Evolutionary conservation across 53 echinoderm and acorn worm species (phyloP), one percentile per base, ranked within the genome.

Genomic region (Paracentrotus lividus): DNA sequence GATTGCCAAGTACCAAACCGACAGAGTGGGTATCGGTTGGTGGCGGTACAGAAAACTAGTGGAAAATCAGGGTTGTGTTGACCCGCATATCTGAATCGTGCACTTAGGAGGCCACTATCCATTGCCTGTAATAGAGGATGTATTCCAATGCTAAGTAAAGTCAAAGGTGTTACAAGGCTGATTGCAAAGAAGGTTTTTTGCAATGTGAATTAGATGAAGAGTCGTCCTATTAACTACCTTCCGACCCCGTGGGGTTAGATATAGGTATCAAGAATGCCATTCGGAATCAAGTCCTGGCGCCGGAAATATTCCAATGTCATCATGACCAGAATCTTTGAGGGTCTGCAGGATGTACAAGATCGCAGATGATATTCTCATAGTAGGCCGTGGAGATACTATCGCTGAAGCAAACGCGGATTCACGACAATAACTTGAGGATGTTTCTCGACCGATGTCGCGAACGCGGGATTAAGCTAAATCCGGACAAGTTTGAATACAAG

Each of bases 11-110:
- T 8, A 87, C 76, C 20, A 8, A 90, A 58, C 94, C 94, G 1
- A 90, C 94, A 84, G 93, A 95, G 29, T 96, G 97, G 95, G 97
- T 93, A 8, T 95, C 91, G 93, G 75, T 34, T 97, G 38, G 94
- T 97, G 13, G 91, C 54, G 26, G 90, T 93, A 8, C 53, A 85
- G 20, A 97, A 97, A 57, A 29, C 93, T 23, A 95, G 51, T 60
- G 77, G 88, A 95, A 93, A 29, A 52, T 95, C 5, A 42, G 93
- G 31, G 60, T 95, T 95, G 95, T 43, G 89, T 93, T 36, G 93
- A 95, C 20, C 95, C 88, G 0, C 60, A 27, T 66, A 87, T 9
- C 49, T 95, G 15, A 93, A 95, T 40, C 45, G 18, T 36, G 93
- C 95, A 33, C 57, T 93, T 24, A 49, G 10, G 69, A 8, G 69